These are phyloP conservation scores for Amiota communis DNA, from an alignment of 2,888 invertebrate genomes.

Conservation along the genomic window DNA sequence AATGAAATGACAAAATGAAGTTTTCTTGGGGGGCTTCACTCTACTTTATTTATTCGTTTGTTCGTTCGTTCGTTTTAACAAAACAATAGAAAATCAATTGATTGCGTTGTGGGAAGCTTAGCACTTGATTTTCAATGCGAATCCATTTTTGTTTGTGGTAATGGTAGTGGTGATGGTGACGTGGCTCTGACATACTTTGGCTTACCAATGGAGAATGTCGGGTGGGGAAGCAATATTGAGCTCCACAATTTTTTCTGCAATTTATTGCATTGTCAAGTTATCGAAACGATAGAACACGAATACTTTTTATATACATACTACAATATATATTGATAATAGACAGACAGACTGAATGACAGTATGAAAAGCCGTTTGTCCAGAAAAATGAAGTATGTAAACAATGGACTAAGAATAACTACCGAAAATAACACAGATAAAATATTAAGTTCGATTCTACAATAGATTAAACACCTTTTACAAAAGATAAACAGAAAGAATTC, in stretches of 20 bases:
- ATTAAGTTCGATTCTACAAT: too few relatives aligned
- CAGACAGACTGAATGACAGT: too few relatives aligned
- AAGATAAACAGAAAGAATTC: too few relatives aligned
- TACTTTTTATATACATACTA: background rate
- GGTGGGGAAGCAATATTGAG: slow-evolving; percentile 36
- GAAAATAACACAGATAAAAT: too few relatives aligned
- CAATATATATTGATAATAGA: too few relatives aligned
- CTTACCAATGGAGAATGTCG: background rate
- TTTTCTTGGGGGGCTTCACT: slow-evolving; percentile 4
- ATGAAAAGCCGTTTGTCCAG: too few relatives aligned
- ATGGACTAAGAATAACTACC: too few relatives aligned
- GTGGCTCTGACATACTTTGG: background rate
- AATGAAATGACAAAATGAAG: slow-evolving; percentile 4
- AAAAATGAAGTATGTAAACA: too few relatives aligned
- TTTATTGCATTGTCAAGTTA: slow-evolving; percentile 66
- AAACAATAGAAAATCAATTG: slow-evolving; percentile 69
- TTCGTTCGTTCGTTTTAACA: slow-evolving; percentile 51
- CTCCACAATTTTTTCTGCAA: slow-evolving; percentile 67
- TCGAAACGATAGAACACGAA: slow-evolving; percentile 42
- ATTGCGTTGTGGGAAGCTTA: slow-evolving; percentile 49
- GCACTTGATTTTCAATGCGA: slow-evolving; percentile 20
- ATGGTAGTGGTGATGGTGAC: slow-evolving; percentile 52
- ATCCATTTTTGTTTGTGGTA: slow-evolving; percentile 13
- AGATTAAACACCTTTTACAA: too few relatives aligned
- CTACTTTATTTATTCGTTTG: slow-evolving; percentile 24